Base-by-base conservation (phyloP, 2,113 vertebrate species). In the Lagopus muta region DNA sequence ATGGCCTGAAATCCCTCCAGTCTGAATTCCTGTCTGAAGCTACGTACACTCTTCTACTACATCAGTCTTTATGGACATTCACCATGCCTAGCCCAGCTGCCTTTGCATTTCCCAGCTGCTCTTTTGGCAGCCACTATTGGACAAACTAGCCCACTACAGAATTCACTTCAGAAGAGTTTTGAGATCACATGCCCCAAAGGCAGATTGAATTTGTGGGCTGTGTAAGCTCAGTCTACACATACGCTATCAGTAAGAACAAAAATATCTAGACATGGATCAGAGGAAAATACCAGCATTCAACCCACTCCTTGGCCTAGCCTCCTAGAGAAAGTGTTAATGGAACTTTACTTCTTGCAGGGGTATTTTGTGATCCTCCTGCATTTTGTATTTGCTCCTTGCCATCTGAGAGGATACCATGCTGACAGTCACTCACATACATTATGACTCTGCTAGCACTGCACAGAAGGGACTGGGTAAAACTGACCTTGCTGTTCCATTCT, bases 71-170 rank as follows among this genome's bases (percentile, higher is more conserved):
- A 94, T 94, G 94, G 90, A 94, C 90, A 71, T 94, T 94, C 79
- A 94, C 92, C 52, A 71, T 95, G 72, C 79, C 79, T 0, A 0
- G 55, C 69, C 55, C 93, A 96, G 90, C 92, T 94, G 92, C 93
- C 90, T 95, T 90, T 25, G 10, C 88, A 90, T 94, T 96, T 96
- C 94, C 88, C 94, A 95, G 93, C 92, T 96, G 94, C 76, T 96
- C 90, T 93, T 91, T 95, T 96, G 96, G 94, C 94, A 95, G 42
- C 42, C 60, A 62, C 1, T 24, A 38, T 74, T 93, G 94, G 88
- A 94, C 90, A 96, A 95, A 93, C 82, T 95, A 96, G 82, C 88
- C 93, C 81, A 89, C 81, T 66, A 87, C 79, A 94, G 64, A 95
- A 92, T 94, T 45, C 45, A 70, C 85, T 91, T 91, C 77, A 91